phyloP scores from a whole-genome alignment of 2,888 invertebrate genomes.

The Drosophila kuntzei region DNA sequence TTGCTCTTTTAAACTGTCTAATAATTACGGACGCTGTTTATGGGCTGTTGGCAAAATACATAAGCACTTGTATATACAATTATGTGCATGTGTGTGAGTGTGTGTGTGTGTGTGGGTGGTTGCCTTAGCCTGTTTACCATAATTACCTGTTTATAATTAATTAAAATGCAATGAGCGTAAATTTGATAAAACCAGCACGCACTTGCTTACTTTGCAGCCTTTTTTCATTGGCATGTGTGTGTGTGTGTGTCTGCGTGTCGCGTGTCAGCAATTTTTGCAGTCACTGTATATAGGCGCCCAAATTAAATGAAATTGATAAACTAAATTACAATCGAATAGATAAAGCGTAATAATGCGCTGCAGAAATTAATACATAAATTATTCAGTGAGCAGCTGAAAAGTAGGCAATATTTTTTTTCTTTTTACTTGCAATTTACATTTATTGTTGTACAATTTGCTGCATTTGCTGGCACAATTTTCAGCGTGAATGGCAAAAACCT shows the following conservation, averaged over 20 bases:
- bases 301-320: constrained; percentile 73
- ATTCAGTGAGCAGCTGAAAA: constrained; percentile 43
- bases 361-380: constrained; percentile 56
- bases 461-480: constrained; percentile 51
- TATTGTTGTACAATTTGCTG: constrained; percentile 34
- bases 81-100: constrained; percentile 5
- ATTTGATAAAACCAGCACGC: constrained; percentile 75
- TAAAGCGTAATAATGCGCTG: constrained; percentile 53
- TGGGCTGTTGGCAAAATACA: constrained; percentile 30
- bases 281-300: constrained; percentile 32
- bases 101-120: constrained; percentile 12
- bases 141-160: constrained; percentile 83
- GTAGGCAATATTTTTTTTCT: constrained; percentile 26
- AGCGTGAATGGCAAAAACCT: constrained; percentile 42
- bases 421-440: constrained; percentile 16
- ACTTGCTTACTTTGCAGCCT: constrained; percentile 62
- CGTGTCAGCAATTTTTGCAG: constrained; percentile 55
- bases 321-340: constrained; percentile 67
- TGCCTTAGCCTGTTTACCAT: constrained; percentile 71
- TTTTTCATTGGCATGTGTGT: constrained; percentile 4
- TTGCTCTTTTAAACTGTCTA: constrained; percentile 11
- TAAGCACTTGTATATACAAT: constrained; percentile 24
- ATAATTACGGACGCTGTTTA: constrained; percentile 54
- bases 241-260: constrained; percentile 14
- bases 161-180: constrained; percentile 83